phyloP scores from a whole-genome alignment of 2,888 invertebrate genomes.

The Catocala nupta region DNA sequence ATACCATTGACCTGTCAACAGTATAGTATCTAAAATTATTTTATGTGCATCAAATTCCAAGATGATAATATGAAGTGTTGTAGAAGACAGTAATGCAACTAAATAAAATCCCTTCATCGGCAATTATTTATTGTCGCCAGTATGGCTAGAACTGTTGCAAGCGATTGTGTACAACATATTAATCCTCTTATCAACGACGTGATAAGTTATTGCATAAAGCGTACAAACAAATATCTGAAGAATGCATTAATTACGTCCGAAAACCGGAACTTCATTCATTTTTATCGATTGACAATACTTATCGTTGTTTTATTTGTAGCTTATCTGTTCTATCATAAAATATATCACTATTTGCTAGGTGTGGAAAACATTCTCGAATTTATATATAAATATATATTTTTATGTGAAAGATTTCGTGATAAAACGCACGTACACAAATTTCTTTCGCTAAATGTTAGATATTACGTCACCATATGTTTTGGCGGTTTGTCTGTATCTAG shows the following conservation, averaged over 20 bases:
- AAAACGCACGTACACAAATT: slow-evolving; percentile 48
- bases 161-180: too few species aligned
- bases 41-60: too few species aligned
- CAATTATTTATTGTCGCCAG: too few species aligned
- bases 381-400: neutral
- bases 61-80: too few species aligned
- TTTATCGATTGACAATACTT: neutral
- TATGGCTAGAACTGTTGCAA: too few species aligned
- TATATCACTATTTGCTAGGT: neutral
- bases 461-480: slow-evolving; percentile 30
- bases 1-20: too few species aligned
- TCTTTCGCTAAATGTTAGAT: slow-evolving; percentile 15
- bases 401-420: slow-evolving; percentile 25
- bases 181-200: too few species aligned
- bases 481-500: slow-evolving; percentile 21
- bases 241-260: neutral
- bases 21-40: too few species aligned
- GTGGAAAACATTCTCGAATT: slow-evolving; percentile 1
- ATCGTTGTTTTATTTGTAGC: neutral
- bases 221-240: neutral
- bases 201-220: too few species aligned
- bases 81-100: too few species aligned
- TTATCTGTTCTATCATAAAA: slow-evolving; percentile 1
- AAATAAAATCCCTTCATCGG: too few species aligned
- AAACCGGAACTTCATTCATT: neutral